Percentiles rank a stretch among this genome's conserved stretches.
phyloP scores from a whole-genome alignment of 2,888 invertebrate genomes.

The Germaria angustata region DNA sequence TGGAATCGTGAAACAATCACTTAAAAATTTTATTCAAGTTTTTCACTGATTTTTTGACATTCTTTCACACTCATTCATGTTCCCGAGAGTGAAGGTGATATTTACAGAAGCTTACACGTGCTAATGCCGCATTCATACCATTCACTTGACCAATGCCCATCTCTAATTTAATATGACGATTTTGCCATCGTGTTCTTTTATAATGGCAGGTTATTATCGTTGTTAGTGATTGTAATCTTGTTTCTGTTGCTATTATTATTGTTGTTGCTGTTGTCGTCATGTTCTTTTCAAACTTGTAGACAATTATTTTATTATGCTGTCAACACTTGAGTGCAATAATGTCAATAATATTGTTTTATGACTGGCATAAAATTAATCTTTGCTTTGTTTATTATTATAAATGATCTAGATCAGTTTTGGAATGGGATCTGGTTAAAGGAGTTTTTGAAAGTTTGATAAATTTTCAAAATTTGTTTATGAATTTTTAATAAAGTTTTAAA shows the following conservation, averaged over 20 bases:
- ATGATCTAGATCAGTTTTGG: not conserved
- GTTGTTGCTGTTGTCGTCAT: slow-evolving; percentile 35
- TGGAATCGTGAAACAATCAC: too few species aligned
- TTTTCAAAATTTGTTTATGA: not conserved
- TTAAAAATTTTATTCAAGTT: too few species aligned
- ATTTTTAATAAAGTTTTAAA: too few species aligned
- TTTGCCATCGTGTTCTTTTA: not conserved
- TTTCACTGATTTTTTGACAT: too few species aligned
- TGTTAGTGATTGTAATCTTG: slow-evolving; percentile 16
- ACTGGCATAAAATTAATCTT: slow-evolving; percentile 70
- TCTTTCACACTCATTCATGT: too few species aligned
- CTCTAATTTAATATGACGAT: not conserved
- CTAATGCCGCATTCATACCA: too few species aligned
- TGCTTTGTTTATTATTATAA: slow-evolving; percentile 9
- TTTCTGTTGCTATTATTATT: slow-evolving; percentile 31
- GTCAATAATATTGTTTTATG: slow-evolving; percentile 78
- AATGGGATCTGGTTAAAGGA: not conserved
- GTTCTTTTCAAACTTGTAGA: slow-evolving; percentile 65
- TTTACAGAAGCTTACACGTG: too few species aligned
- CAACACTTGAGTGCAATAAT: slow-evolving; percentile 78
- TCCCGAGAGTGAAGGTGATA: too few species aligned
- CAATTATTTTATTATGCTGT: slow-evolving; percentile 79
- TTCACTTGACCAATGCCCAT: not conserved
- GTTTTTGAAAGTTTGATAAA: not conserved
- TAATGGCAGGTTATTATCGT: slow-evolving; percentile 19